A percentile compares a stretch with the other conserved stretches of the same genome.
Evolutionary conservation across 1,140 invertebrate genomes (phyloP).

Genomic region (Cherax destructor): DNA sequence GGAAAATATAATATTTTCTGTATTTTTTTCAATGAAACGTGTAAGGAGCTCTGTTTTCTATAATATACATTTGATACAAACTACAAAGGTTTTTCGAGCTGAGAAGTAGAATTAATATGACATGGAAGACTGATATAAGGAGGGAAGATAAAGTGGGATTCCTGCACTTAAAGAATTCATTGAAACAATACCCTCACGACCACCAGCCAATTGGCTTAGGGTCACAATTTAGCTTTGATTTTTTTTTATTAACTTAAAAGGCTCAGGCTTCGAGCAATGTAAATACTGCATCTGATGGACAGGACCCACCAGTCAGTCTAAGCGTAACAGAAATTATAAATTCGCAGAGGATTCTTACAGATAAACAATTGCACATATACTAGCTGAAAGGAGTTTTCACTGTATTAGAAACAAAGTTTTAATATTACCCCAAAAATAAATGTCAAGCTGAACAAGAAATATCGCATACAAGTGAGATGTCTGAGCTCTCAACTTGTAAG

Average conservation of each 20-base stretch:
- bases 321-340: neutral
- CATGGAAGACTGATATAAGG: slow-evolving; percentile 15
- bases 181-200: neutral
- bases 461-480: no score
- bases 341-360: neutral
- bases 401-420: no score
- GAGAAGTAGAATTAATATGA: slow-evolving; percentile 1
- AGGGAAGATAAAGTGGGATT: neutral
- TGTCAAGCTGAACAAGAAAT: no score
- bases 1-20: neutral
- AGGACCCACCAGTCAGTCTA: neutral
- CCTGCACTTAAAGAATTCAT: neutral
- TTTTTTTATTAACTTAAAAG: no score
- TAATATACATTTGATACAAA: neutral
- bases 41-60: neutral
- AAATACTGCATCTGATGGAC: no score
- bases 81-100: neutral
- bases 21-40: neutral
- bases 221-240: no score
- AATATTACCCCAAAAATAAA: no score
- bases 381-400: neutral
- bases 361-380: neutral
- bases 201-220: neutral
- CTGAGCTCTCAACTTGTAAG: no score
- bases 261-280: neutral